Conservation (phyloP, 2,888 invertebrate genomes). For the Trileptium ribeirensis region DNA sequence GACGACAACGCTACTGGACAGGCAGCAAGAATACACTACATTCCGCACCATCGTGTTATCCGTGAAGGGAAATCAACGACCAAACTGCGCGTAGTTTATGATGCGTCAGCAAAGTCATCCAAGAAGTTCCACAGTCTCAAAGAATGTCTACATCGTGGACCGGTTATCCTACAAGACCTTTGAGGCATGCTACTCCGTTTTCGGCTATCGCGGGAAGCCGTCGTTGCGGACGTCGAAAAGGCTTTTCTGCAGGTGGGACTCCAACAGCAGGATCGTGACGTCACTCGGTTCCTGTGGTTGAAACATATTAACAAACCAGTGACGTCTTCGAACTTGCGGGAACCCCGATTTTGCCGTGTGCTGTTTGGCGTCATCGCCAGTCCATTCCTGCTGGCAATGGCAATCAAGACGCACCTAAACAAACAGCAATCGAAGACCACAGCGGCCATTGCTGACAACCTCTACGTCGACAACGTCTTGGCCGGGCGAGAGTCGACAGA, state of each 20-base stretch:
- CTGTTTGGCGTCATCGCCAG: slow-evolving; percentile 33
- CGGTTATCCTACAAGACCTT: too few relatives aligned
- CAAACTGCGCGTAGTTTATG: too few relatives aligned
- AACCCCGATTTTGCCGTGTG: slow-evolving; percentile 31
- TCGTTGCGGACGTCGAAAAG: slow-evolving; percentile 34
- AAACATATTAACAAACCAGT: slow-evolving; percentile 24
- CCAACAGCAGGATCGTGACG: slow-evolving; percentile 30
- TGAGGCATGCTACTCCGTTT: slow-evolving; percentile 30
- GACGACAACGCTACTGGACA: neutral
- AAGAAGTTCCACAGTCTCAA: slow-evolving; percentile 18
- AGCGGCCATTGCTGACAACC: slow-evolving; percentile 14
- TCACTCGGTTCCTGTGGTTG: slow-evolving; percentile 28
- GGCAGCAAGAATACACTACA: slow-evolving; percentile 22
- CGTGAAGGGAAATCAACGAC: slow-evolving; percentile 28
- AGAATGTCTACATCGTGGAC: too few relatives aligned
- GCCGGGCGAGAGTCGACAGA: neutral
- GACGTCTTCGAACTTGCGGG: slow-evolving; percentile 25
- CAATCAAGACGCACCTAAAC: slow-evolving; percentile 18
- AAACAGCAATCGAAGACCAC: neutral
- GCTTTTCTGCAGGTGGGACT: slow-evolving; percentile 34
- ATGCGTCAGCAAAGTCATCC: too few relatives aligned
- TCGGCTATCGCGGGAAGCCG: slow-evolving; percentile 15
- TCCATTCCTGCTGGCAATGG: slow-evolving; percentile 27
- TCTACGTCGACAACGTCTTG: slow-evolving; percentile 31
- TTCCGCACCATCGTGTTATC: slow-evolving; percentile 33